Evolutionary conservation across 2,797 vertebrate species (phyloP).

Genomic region (Neosilurus mollespiculum): DNA sequence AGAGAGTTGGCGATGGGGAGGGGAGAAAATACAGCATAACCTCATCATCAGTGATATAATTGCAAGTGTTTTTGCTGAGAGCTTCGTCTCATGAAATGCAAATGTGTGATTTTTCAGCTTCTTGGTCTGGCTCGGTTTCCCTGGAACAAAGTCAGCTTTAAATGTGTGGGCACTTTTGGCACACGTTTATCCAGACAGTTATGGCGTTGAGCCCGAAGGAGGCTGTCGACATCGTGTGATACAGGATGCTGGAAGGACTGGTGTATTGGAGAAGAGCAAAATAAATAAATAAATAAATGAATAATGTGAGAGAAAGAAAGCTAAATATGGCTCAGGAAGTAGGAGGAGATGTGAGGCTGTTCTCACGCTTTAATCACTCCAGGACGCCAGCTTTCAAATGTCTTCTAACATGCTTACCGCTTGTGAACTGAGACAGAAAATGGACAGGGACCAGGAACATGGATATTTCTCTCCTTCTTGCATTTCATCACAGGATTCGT

Average conservation of each 20-base stretch:
- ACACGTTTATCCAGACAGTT: slow-evolving; percentile 64
- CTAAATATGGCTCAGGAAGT: slow-evolving; percentile 65
- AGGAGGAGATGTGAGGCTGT: slow-evolving; percentile 30
- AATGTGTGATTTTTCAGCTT: slow-evolving; percentile 13
- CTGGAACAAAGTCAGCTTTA: slow-evolving; percentile 25
- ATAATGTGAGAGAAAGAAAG: slow-evolving; percentile 56
- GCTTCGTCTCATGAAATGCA: not conserved
- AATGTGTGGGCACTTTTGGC: slow-evolving; percentile 48
- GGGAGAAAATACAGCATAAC: not conserved
- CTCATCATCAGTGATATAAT: not conserved
- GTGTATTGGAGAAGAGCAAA: slow-evolving; percentile 62
- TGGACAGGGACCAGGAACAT: not conserved
- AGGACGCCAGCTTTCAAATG: not conserved
- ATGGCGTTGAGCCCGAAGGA: slow-evolving; percentile 65
- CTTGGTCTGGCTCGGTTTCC: not conserved
- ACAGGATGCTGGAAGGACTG: slow-evolving; percentile 64
- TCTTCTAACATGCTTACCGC: not conserved
- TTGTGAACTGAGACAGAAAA: not conserved
- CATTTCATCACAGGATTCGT: not conserved
- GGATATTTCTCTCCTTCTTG: no score
- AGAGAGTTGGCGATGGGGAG: no score
- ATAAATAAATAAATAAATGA: slow-evolving; percentile 21
- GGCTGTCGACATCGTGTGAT: slow-evolving; percentile 66
- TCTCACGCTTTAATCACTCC: not conserved
- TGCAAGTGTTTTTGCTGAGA: not conserved